A percentile compares a stretch with the other conserved stretches of the same genome.
These are phyloP conservation scores for Scaptomyza hsui DNA, from an alignment of 1,140 invertebrate genomes.

Conservation along the genomic window DNA sequence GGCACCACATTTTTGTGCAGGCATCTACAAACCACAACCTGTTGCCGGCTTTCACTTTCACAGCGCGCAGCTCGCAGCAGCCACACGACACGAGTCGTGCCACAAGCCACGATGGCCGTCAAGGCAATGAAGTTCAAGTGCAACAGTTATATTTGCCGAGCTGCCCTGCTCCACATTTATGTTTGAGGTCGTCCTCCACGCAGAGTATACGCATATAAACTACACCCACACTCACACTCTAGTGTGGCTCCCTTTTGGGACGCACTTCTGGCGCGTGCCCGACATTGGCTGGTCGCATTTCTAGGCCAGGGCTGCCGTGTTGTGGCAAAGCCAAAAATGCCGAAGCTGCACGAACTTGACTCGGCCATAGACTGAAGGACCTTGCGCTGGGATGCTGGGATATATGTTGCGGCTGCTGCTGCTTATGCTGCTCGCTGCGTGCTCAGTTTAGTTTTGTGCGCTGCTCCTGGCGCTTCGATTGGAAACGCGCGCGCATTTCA, in stretches of 20 bases:
- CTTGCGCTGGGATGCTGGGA: slow-evolving; percentile 40
- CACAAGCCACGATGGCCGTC: slow-evolving; percentile 46
- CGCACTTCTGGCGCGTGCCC: slow-evolving; percentile 30
- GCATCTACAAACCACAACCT: slow-evolving; percentile 45
- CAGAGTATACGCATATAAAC: background rate
- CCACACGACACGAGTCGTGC: slow-evolving; percentile 22
- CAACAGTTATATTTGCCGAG: slow-evolving; percentile 64
- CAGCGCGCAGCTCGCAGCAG: slow-evolving; percentile 10
- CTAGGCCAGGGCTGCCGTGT: slow-evolving; percentile 70
- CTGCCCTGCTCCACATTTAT: slow-evolving; percentile 12
- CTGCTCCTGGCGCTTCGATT: slow-evolving; percentile 52
- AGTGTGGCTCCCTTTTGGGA: background rate
- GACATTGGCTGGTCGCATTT: slow-evolving; percentile 55
- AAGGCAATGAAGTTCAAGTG: slow-evolving; percentile 77
- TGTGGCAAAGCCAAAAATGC: slow-evolving; percentile 59
- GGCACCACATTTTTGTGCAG: slow-evolving; percentile 15
- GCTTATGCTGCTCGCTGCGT: slow-evolving; percentile 44
- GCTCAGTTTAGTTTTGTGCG: slow-evolving; percentile 74
- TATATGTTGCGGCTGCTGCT: slow-evolving; percentile 49
- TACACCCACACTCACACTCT: background rate
- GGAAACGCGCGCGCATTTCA: slow-evolving; percentile 37
- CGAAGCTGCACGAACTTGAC: slow-evolving; percentile 61
- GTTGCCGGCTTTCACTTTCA: slow-evolving; percentile 74
- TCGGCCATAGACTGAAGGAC: slow-evolving; percentile 52
- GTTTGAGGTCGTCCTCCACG: background rate